phyloP scores from a whole-genome alignment of 2,797 vertebrate genomes.

The Chloroceryle amazona region DNA sequence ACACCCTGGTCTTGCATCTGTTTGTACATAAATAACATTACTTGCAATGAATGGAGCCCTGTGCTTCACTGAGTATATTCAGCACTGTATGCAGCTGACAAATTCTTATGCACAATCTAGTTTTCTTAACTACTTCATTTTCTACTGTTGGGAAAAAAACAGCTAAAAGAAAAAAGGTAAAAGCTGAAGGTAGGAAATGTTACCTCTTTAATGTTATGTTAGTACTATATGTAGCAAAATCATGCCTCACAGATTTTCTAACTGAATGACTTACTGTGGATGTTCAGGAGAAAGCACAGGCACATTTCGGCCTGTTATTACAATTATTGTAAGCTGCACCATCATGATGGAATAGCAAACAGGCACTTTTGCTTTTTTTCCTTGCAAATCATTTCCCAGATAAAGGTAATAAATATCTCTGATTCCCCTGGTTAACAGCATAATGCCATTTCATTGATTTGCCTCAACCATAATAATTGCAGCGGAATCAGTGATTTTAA shows the following conservation, averaged over 20 bases:
- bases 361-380: neutral
- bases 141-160: neutral
- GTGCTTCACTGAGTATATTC: neutral
- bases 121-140: neutral
- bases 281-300: neutral
- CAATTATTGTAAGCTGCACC: neutral
- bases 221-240: neutral
- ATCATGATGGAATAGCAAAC: neutral
- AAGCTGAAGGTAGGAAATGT: neutral
- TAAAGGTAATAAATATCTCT: neutral
- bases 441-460: conserved; percentile 10
- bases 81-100: neutral
- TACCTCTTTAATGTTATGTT: neutral
- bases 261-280: neutral
- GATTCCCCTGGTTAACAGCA: neutral
- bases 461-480: neutral
- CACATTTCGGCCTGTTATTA: neutral
- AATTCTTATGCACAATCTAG: neutral
- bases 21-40: conserved; percentile 5
- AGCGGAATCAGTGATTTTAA: conserved; percentile 14
- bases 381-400: neutral
- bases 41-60: neutral
- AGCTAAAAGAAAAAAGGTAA: neutral
- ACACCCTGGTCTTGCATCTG: neutral
- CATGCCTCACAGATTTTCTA: neutral